A percentile compares a stretch with the other conserved stretches of the same genome.
phyloP scores from a whole-genome alignment of 1,140 invertebrate genomes.

The Solen grandis region DNA sequence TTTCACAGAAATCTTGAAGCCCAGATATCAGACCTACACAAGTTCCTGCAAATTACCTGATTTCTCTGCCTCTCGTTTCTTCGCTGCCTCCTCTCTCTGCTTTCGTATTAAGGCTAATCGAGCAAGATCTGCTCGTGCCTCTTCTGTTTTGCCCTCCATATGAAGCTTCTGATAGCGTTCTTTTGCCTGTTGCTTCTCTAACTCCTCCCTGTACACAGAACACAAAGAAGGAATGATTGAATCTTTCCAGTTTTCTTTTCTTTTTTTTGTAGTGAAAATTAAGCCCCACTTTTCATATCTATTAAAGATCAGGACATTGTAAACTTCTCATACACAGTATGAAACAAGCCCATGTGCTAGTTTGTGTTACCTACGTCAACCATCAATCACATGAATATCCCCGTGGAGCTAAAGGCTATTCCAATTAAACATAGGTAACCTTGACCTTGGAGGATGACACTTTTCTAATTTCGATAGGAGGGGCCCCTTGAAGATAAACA shows the following conservation, averaged over 20 bases:
- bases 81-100: constrained; percentile 95
- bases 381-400: too few relatives aligned
- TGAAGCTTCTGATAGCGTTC: constrained; percentile 95
- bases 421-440: too few relatives aligned
- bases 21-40: too few relatives aligned
- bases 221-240: too few relatives aligned
- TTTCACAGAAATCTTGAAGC: too few relatives aligned
- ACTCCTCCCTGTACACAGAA: constrained; percentile 94
- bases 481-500: too few relatives aligned
- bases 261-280: not conserved
- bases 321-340: not conserved
- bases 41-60: constrained; percentile 62
- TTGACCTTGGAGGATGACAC: too few relatives aligned
- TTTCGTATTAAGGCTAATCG: constrained; percentile 93
- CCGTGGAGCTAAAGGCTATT: too few relatives aligned
- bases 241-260: not conserved
- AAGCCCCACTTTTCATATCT: not conserved
- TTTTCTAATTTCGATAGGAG: too few relatives aligned
- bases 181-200: constrained; percentile 93
- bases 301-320: not conserved
- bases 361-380: too few relatives aligned
- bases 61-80: constrained; percentile 92
- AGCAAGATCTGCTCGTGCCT: constrained; percentile 96
- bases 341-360: not conserved
- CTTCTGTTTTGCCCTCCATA: constrained; percentile 96